These are phyloP conservation scores for Temnothorax ravouxi DNA, from an alignment of 2,888 invertebrate species.

Conservation along the genomic window DNA sequence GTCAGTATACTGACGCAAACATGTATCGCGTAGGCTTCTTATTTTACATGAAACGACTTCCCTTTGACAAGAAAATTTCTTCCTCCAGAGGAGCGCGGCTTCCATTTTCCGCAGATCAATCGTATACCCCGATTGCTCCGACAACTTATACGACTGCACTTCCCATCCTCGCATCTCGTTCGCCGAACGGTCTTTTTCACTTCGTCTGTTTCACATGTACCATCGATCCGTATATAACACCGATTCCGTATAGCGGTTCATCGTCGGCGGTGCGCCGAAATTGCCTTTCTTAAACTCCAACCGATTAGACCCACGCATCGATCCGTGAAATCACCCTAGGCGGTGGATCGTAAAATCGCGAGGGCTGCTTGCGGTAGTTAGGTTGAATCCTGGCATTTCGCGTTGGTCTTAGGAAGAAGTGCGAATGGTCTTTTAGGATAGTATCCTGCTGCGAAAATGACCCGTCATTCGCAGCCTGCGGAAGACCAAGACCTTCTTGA, in stretches of 20 bases:
- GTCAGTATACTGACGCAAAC: background rate
- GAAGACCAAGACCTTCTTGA: constrained; percentile 53
- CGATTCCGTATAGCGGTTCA: constrained; percentile 20
- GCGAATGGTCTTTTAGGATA: constrained; percentile 64
- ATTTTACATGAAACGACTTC: constrained; percentile 39
- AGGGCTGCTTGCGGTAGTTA: constrained; percentile 48
- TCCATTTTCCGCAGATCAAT: constrained; percentile 53
- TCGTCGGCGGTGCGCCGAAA: constrained; percentile 18
- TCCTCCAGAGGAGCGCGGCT: constrained; percentile 11
- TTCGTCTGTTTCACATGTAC: constrained; percentile 46
- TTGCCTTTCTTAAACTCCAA: constrained; percentile 68
- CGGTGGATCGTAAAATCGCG: constrained; percentile 43
- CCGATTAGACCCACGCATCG: constrained; percentile 70
- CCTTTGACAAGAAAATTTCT: constrained; percentile 33
- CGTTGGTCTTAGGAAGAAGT: constrained; percentile 63
- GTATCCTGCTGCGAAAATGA: constrained; percentile 78
- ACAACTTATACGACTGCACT: constrained; percentile 44
- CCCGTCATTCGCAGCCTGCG: constrained; percentile 78
- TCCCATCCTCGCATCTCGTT: constrained; percentile 36
- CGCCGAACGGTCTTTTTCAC: constrained; percentile 24
- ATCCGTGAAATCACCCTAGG: constrained; percentile 73
- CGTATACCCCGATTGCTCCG: constrained; percentile 39
- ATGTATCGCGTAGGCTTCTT: background rate
- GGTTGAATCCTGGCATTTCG: constrained; percentile 60
- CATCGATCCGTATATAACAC: constrained; percentile 13